Conservation (phyloP, 2,113 vertebrate species). For the Paraplagusia blochii region DNA sequence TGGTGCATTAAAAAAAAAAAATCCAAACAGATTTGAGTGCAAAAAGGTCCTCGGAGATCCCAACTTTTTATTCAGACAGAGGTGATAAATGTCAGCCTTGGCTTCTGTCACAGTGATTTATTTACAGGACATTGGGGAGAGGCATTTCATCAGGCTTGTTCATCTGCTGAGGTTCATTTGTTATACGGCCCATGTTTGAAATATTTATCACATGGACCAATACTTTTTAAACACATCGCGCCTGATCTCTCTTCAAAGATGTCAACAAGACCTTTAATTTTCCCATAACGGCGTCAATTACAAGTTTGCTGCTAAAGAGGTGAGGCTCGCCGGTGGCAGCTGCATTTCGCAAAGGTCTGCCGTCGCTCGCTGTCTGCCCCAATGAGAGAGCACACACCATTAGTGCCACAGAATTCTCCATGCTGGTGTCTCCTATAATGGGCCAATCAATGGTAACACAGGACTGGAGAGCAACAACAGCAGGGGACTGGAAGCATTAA, state of each 20-base stretch:
- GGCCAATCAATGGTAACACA: constrained; percentile 50
- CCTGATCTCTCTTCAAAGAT: constrained; percentile 13
- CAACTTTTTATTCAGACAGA: constrained; percentile 30
- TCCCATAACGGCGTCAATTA: constrained; percentile 32
- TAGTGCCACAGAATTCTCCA: constrained; percentile 51
- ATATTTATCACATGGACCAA: constrained; percentile 22
- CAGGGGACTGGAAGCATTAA: constrained; percentile 42
- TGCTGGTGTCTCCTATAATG: constrained; percentile 55
- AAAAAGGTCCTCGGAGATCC: constrained; percentile 35
- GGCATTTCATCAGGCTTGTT: constrained; percentile 24
- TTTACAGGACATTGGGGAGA: constrained; percentile 27
- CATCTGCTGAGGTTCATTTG: constrained; percentile 13
- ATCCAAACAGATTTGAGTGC: constrained; percentile 53
- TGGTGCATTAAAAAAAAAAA: constrained; percentile 31
- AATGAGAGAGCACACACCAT: constrained; percentile 53
- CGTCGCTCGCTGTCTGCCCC: constrained; percentile 55
- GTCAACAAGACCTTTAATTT: constrained; percentile 40
- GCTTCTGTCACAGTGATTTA: constrained; percentile 39
- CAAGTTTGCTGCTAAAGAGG: constrained; percentile 31
- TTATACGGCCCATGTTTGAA: constrained; percentile 7
- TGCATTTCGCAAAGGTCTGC: constrained; percentile 49
- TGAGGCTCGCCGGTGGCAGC: constrained; percentile 32
- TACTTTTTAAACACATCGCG: constrained; percentile 21
- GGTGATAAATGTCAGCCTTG: constrained; percentile 57
- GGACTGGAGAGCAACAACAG: constrained; percentile 37